phyloP scores from a whole-genome alignment of 2,113 vertebrate genomes.

The Pituophis catenifer region DNA sequence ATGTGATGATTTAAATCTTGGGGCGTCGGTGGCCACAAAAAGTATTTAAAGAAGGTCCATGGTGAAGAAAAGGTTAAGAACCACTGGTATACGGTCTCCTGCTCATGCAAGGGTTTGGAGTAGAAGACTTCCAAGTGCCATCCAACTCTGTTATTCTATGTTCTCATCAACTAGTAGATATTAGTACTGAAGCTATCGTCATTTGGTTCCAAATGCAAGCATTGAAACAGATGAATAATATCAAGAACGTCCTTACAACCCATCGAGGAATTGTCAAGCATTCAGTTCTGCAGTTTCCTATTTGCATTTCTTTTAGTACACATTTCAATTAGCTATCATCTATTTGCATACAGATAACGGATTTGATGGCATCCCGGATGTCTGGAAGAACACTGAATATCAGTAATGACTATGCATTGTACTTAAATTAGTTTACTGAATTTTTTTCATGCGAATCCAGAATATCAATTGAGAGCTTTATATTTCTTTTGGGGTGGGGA shows the following conservation, averaged over 20 bases:
- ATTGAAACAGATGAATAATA: not conserved
- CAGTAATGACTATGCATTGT: not conserved
- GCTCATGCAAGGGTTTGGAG: too few relatives aligned
- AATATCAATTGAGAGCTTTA: constrained; percentile 29
- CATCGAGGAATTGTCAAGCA: not conserved
- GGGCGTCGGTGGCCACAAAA: too few relatives aligned
- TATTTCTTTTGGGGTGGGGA: constrained; percentile 12
- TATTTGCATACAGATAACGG: constrained; percentile 29
- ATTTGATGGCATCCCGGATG: constrained; percentile 16
- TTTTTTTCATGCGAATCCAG: constrained; percentile 36
- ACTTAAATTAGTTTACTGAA: constrained; percentile 15
- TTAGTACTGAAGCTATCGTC: not conserved
- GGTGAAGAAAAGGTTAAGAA: too few relatives aligned
- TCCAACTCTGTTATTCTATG: too few relatives aligned
- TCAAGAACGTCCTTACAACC: not conserved
- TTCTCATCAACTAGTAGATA: not conserved
- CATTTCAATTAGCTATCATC: constrained; percentile 38
- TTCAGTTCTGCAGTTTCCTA: not conserved
- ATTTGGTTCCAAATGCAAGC: constrained; percentile 7
- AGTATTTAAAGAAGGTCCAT: too few relatives aligned
- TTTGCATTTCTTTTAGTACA: constrained; percentile 38
- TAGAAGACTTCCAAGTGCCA: too few relatives aligned
- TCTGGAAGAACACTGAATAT: not conserved
- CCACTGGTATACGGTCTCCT: too few relatives aligned
- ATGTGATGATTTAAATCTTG: too few relatives aligned